Percentiles rank a stretch among this genome's conserved stretches.
Evolutionary conservation across 2,113 vertebrate species (phyloP).

Genomic region (Caranx ignobilis): DNA sequence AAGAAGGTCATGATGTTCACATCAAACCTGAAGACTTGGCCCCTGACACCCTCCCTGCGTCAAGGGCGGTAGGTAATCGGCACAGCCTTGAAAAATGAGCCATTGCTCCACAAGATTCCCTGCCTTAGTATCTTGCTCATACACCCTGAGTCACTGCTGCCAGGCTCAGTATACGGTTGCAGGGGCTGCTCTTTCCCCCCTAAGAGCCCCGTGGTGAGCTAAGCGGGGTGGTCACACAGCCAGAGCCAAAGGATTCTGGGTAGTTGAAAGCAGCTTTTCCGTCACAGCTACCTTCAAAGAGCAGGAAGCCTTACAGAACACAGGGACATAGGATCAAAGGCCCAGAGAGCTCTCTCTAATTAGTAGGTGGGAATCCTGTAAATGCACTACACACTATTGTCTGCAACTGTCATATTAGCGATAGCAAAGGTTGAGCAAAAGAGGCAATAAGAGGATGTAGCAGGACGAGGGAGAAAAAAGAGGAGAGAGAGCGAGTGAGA

Average conservation of each 20-base stretch:
- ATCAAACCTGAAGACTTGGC: conserved; percentile 44
- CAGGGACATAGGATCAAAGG: conserved; percentile 76
- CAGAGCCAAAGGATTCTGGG: conserved; percentile 71
- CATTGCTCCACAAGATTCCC: conserved; percentile 24
- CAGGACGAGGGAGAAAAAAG: conserved; percentile 18
- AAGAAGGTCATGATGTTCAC: conserved; percentile 33
- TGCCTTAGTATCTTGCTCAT: conserved; percentile 39
- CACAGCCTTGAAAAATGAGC: conserved; percentile 36
- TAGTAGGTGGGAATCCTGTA: conserved; percentile 75
- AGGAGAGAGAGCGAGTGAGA: conserved; percentile 4
- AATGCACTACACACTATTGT: conserved; percentile 74
- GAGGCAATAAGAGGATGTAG: conserved; percentile 49
- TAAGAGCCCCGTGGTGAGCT: conserved; percentile 63
- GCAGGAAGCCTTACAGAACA: conserved; percentile 68
- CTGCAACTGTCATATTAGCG: conserved; percentile 62
- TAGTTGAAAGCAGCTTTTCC: conserved; percentile 75
- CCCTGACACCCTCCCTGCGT: conserved; percentile 13
- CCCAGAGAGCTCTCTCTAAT: conserved; percentile 72
- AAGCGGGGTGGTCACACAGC: conserved; percentile 54
- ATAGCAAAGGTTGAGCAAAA: conserved; percentile 58
- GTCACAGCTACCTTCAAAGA: conserved; percentile 78
- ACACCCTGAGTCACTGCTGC: conserved; percentile 43
- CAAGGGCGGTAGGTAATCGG: conserved; percentile 10
- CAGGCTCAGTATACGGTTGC: conserved; percentile 43
- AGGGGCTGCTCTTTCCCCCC: conserved; percentile 55